Percentiles rank a stretch among this genome's conserved stretches.
These are phyloP conservation scores for Promerops cafer DNA, from an alignment of 2,113 vertebrate genomes.

Conservation along the genomic window DNA sequence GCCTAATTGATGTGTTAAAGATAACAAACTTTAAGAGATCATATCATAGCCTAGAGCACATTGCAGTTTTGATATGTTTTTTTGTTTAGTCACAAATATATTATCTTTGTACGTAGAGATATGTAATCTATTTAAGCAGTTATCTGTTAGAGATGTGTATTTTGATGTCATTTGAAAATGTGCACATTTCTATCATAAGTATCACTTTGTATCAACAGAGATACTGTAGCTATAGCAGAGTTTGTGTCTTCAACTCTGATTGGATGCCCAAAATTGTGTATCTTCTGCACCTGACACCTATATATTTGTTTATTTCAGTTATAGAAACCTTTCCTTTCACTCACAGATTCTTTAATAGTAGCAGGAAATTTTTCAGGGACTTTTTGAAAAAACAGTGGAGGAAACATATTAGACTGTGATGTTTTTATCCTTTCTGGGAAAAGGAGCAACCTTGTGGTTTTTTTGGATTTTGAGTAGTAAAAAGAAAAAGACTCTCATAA, in stretches of 20 bases:
- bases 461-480: neutral
- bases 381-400: neutral
- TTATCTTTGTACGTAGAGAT: neutral
- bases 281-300: neutral
- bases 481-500: neutral
- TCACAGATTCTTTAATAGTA: neutral
- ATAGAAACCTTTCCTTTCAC: neutral
- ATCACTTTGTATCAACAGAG: neutral
- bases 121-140: neutral
- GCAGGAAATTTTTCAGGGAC: neutral
- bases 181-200: neutral
- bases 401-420: neutral
- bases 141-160: neutral
- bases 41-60: neutral
- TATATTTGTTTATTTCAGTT: neutral
- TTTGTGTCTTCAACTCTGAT: neutral
- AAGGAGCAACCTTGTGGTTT: neutral
- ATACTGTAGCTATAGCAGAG: neutral
- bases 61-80: neutral
- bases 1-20: neutral
- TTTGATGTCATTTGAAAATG: neutral
- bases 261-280: neutral
- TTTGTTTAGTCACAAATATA: neutral
- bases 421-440: neutral
- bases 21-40: neutral